Base-by-base conservation (phyloP, 2,888 invertebrate genomes). In the Brachyopa scutellaris region DNA sequence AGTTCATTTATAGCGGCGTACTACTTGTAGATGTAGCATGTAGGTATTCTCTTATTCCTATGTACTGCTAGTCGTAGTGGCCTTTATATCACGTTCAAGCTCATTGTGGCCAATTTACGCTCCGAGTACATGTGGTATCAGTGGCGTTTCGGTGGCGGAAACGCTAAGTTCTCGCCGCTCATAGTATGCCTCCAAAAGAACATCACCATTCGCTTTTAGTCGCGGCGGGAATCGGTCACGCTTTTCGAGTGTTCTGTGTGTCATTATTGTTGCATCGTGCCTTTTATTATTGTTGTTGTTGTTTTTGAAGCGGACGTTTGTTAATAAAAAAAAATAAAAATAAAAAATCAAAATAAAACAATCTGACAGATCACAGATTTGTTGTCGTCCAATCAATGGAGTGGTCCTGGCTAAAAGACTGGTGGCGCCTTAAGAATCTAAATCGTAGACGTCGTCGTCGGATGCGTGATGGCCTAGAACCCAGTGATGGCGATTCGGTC, bases 381-480 rank as follows among this genome's bases (percentile, higher is more conserved):
- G n/a, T 79, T 67, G 66, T 57, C 61, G 26, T 17, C 15, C 8
- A 19, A 8, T 51, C 26, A 87, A 95, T 95, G 94, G 95, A 95
- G 92, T 95, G 95, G 95, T 93, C 94, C 86, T 95, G 95, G 94
- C 91, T 95, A 87, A 95, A 95, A 90, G 94, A 95, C 90, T 95
- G 95, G 95, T 95, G 95, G 95, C 92, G 95, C 80, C 91, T 95
- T 77, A 95, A 94, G 90, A 93, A 92, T 88, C 93, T 94, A 92
- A 93, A 93, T 86, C 85, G 85, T 17, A 86, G 87, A 29, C 87
- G 86, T 47, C 87, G 86, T 61, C 86, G 87, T 19, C 87, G 86
- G 45, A 84, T 84, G 29, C 85, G 85, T 70, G 92, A 92, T 86
- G 93, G 93, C 86, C 91, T 93, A 88, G 94, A 94, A 91, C 94